Base-by-base conservation (phyloP, 92 coral and sea anemone species). In the Porites rus region DNA sequence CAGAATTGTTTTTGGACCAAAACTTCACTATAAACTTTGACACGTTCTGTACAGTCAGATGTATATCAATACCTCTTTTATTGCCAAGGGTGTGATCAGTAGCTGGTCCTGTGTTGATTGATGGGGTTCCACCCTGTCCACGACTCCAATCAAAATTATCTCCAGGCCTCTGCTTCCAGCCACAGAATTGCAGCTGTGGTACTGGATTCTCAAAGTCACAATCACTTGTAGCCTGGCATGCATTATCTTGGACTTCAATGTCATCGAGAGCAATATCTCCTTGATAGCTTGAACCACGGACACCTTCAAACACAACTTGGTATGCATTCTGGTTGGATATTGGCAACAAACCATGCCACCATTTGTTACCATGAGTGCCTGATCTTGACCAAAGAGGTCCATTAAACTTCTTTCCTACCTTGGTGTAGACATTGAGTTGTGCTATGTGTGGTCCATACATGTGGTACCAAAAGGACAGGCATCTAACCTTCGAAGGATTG, bases 401-500 rank as follows among this genome's bases (percentile, higher is more conserved):
- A 50, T 81, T 90, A 69, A 95, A 92, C 46, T 76, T 87, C 58
- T 84, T 89, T 50, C 93, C 93, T 66, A 79, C 88, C 67, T 92
- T 92, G 51, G 91, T 89, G 88, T 97, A 95, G 51, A 97, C 90
- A 69, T 97, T 91, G 28, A 97, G 79, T 38, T 78, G 74, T 16
- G 93, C 98, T 18, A 97, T 94, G 80, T 97, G 99, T 0, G 98
- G 96, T 10, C 99, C 99, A 66, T 91, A 97, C 99, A 97, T 97
- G 87, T 97, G 99, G 84, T 84, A 95, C 94, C 94, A 97, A 83
- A 97, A 97, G n/a, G 96, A 92, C 9, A 97, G 89, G 76, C 99
- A 97, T 62, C 82, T 90, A 52, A 82, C 73, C 73, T 72, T 76
- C 2, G 93, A 80, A 7, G 94, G 86, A 63, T 90, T 89, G 43